Base-by-base conservation (phyloP, 2,113 vertebrate species). In the Melanotaenia duboulayi region DNA sequence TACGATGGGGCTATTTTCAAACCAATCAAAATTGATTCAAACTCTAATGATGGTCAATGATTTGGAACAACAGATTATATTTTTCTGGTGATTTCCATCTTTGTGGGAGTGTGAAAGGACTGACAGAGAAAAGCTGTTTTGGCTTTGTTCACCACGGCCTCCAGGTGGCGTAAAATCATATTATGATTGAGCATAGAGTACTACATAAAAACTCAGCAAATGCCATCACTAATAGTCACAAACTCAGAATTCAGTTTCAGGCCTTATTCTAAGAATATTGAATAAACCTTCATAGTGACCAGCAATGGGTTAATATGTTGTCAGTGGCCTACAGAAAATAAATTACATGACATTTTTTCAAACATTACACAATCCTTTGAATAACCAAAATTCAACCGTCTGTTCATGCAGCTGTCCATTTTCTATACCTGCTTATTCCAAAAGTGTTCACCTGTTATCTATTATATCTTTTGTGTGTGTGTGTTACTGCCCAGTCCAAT, bases 121-220 rank as follows among this genome's bases (percentile, higher is more conserved):
- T 16, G 7, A 48, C 13, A 13, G 14, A n/a, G 10, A 69, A 54
- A 46, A 42, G 72, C 71, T 1, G 25, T 78, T 71, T 17, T 51
- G 24, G 37, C 0, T 6, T 40, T 14, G 12, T 17, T 20, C 1
- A 49, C 7, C 16, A 12, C 35, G 24, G 23, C 83, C 85, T 1
- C 65, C 63, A 84, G 85, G 2, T 79, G 87, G 75, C 69, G 3
- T 8, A 17, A 79, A 65, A 49, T n/a, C 4, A 24, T 42, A 16
- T 14, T 39, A 24, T 35, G 8, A 35, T 9, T 35, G 8, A 35
- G 32, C 32, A 35, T 9, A 35, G 4, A 8, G 32, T 6, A 3
- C 6, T 28, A 9, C 32, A 9, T 35, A 6, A 48, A 48, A 48
- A 2, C 40, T 37, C 44, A 48, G 7, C 17, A 48, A 40, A 11